Conservation (phyloP, 2,797 vertebrate species). For the Argentina silus region DNA sequence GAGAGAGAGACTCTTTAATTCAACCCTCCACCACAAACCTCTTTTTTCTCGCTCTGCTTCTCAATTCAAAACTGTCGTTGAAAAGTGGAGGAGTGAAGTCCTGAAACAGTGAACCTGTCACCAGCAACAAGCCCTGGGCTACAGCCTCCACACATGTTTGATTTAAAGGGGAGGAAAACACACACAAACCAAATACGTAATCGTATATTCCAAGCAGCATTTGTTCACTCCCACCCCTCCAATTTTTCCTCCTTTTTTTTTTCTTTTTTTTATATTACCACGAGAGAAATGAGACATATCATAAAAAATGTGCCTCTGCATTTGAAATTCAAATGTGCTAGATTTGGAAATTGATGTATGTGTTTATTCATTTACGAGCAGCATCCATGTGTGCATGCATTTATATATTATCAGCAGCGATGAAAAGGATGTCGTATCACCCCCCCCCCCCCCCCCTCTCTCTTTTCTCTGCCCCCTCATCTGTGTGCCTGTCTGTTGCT, state of each 20-base stretch:
- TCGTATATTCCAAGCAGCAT: constrained; percentile 66
- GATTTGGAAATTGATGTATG: constrained; percentile 75
- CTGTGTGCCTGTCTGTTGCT: constrained; percentile 5
- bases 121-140: constrained; percentile 57
- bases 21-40: constrained; percentile 56
- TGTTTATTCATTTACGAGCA: constrained; percentile 76
- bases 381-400: constrained; percentile 68
- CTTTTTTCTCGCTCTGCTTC: constrained; percentile 57
- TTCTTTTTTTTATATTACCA: constrained; percentile 58
- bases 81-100: constrained; percentile 63
- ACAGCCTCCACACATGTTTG: constrained; percentile 41
- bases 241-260: constrained; percentile 44
- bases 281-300: constrained; percentile 74
- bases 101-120: constrained; percentile 68
- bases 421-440: constrained; percentile 40
- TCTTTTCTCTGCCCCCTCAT: constrained; percentile 28
- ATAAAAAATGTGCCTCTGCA: constrained; percentile 55
- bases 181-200: constrained; percentile 66
- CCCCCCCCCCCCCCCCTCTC: background rate
- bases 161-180: constrained; percentile 57
- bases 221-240: constrained; percentile 62
- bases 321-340: constrained; percentile 76
- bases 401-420: constrained; percentile 68
- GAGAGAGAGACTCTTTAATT: constrained; percentile 73
- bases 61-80: constrained; percentile 62